These are phyloP conservation scores for Cydia fagiglandana DNA, from an alignment of 1,140 invertebrate species.

Conservation along the genomic window DNA sequence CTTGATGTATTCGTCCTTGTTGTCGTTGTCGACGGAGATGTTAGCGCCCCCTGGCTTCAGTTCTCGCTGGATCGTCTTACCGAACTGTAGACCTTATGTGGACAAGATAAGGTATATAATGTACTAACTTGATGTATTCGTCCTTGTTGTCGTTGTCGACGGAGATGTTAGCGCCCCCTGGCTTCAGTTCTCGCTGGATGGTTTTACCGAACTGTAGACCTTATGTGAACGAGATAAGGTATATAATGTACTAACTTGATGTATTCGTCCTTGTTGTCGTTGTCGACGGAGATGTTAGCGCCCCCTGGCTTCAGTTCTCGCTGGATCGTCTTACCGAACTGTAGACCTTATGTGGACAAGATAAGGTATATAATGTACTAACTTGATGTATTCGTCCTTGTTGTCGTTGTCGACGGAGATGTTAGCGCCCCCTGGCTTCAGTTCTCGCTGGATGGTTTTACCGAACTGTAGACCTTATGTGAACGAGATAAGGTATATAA, in stretches of 20 bases:
- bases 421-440: slow-evolving; percentile 95
- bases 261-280: slow-evolving; percentile 98
- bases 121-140: slow-evolving; percentile 95
- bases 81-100: too few relatives aligned
- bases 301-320: slow-evolving; percentile 95
- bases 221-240: too few relatives aligned
- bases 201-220: slow-evolving; percentile 70
- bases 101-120: too few relatives aligned
- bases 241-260: slow-evolving; percentile 86
- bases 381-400: slow-evolving; percentile 98
- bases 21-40: slow-evolving; percentile 94
- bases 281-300: slow-evolving; percentile 93
- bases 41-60: slow-evolving; percentile 95
- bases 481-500: neutral
- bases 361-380: slow-evolving; percentile 53
- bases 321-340: slow-evolving; percentile 96
- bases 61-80: slow-evolving; percentile 90
- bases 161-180: slow-evolving; percentile 92
- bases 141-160: slow-evolving; percentile 97
- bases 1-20: slow-evolving; percentile 99
- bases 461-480: slow-evolving; percentile 85
- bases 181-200: slow-evolving; percentile 94
- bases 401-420: slow-evolving; percentile 96
- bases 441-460: slow-evolving; percentile 93
- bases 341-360: slow-evolving; percentile 48